A percentile compares a stretch with the other conserved stretches of the same genome.
These are phyloP conservation scores for Hypotaenidia okinawae DNA, from an alignment of 2,797 vertebrate genomes.

Conservation along the genomic window DNA sequence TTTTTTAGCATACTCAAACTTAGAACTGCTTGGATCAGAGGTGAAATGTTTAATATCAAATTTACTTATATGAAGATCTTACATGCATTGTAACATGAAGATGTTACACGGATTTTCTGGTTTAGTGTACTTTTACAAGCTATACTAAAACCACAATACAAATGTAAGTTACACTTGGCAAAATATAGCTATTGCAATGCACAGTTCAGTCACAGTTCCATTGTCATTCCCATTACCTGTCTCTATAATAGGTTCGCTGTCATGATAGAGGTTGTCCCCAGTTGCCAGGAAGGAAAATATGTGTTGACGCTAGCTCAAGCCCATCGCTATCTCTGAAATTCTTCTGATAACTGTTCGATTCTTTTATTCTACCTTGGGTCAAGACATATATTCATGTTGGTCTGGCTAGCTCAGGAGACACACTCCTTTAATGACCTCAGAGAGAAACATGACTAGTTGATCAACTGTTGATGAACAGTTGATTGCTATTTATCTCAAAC, in stretches of 20 bases:
- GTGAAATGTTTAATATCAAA: neutral
- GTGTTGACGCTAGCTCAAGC: neutral
- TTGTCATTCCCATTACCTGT: accelerated
- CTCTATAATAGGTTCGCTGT: neutral
- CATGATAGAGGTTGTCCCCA: accelerated
- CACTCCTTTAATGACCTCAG: neutral
- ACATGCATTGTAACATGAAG: neutral
- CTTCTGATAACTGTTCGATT: neutral
- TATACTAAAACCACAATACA: neutral
- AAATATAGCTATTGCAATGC: neutral
- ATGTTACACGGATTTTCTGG: neutral
- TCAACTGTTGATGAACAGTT: no score
- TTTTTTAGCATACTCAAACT: neutral
- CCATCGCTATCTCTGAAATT: neutral
- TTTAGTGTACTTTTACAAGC: neutral
- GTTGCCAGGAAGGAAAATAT: neutral
- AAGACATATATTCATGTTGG: neutral
- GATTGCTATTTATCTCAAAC: neutral
- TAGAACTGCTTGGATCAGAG: neutral
- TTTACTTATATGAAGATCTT: neutral
- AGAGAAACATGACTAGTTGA: neutral
- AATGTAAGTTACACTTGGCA: neutral
- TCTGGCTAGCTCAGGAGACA: neutral
- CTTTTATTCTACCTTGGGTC: neutral
- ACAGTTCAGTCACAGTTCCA: neutral